Evolutionary conservation across 2,888 invertebrate species (phyloP), one percentile per base, ranked within the genome.

Genomic region (Pachycephus smyrnensis): DNA sequence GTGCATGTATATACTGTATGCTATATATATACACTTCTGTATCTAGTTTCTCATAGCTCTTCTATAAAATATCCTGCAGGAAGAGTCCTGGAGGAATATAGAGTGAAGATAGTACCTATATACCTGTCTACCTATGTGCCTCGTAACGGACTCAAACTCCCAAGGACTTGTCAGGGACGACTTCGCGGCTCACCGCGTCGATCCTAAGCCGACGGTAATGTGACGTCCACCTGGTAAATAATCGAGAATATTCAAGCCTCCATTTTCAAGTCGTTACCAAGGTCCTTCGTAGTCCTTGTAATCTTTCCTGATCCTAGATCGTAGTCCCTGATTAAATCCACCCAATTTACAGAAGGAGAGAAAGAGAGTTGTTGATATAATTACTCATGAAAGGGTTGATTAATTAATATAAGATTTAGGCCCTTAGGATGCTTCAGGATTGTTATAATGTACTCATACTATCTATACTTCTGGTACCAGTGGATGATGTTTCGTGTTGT

Each of bases 161-260:
- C 74, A 74, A 35, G 30, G 80, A 77, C 77, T 75, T 76, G 79
- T 80, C 79, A 71, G 12, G 32, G 12, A 71, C 31, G 76, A 83
- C 80, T 83, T 82, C 77, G 80, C 79, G 80, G 80, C 81, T 81
- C 77, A 82, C 78, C 80, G 82, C 80, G 79, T 79, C 80, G 82
- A 85, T 83, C 82, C 81, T 88, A 88, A 87, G 85, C 86, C 84
- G 85, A 87, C 85, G 85, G 84, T 86, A 86, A 87, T 88, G 79
- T 84, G 87, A 87, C 87, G 81, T 85, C 80, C 77, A 83, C 78
- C 83, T 81, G 82, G 86, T 87, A 86, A 87, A 87, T 88, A 84
- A 83, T 83, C 83, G 80, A 77, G 77, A 79, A 73, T 74, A 75
- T 15, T 68, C 75, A 35, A 73, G 77, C 32, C 36, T 73, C 23